phyloP scores from a whole-genome alignment of 2,113 vertebrate genomes.

The Phrynosoma platyrhinos region DNA sequence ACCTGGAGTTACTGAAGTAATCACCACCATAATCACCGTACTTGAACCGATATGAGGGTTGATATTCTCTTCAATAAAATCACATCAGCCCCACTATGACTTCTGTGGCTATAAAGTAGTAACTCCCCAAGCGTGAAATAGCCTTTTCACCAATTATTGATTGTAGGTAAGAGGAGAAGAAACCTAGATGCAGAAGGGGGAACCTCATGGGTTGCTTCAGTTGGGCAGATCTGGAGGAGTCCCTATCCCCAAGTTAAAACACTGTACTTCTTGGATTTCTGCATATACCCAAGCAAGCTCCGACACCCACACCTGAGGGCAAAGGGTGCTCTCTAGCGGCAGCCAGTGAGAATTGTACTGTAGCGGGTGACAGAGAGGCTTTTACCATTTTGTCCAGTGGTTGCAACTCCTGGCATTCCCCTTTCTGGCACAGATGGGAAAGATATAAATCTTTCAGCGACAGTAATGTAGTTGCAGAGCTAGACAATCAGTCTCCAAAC shows the following conservation, averaged over 20 bases:
- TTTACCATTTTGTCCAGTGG: neutral
- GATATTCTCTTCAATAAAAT: too few relatives aligned
- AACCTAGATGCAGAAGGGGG: too few relatives aligned
- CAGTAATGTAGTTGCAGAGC: neutral
- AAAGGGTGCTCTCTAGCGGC: neutral
- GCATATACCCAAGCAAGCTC: too few relatives aligned
- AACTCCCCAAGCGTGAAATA: too few relatives aligned
- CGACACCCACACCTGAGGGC: too few relatives aligned
- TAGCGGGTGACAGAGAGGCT: neutral
- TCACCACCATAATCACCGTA: neutral
- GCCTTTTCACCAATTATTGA: too few relatives aligned
- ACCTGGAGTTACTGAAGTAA: too few relatives aligned
- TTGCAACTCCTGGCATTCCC: too few relatives aligned
- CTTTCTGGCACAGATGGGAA: neutral
- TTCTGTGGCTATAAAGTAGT: neutral
- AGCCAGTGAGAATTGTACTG: neutral
- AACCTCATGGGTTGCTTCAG: too few relatives aligned
- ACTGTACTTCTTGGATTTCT: too few relatives aligned
- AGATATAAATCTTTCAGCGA: neutral
- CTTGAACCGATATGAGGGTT: neutral
- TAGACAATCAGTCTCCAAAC: neutral
- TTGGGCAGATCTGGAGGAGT: neutral
- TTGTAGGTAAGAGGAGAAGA: too few relatives aligned
- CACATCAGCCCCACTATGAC: neutral
- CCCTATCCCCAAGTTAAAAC: neutral